A percentile compares a stretch with the other conserved stretches of the same genome.
phyloP scores from a whole-genome alignment of 1,140 invertebrate species.

The Drosophila subpulchrella region DNA sequence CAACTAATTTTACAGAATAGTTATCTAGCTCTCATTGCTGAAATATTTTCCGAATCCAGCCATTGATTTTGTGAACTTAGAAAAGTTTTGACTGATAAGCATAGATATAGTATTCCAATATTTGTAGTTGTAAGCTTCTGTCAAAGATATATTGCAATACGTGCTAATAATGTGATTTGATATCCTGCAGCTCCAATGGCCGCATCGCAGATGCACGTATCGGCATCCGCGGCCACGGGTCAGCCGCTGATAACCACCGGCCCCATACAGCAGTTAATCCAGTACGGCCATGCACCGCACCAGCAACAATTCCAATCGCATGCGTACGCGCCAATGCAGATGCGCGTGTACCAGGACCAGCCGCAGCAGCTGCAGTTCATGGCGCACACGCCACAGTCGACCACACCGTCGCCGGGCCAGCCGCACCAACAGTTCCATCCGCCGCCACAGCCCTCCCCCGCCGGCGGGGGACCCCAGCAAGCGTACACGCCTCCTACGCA shows the following conservation, averaged over 20 bases:
- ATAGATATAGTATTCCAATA: no score
- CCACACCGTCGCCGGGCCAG: slow-evolving; percentile 88
- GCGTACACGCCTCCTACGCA: slow-evolving; percentile 78
- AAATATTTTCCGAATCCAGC: no score
- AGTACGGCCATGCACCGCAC: slow-evolving; percentile 88
- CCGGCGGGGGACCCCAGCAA: slow-evolving; percentile 84
- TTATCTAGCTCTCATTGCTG: no score
- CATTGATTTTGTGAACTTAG: no score
- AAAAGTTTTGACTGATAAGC: no score
- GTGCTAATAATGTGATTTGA: not conserved
- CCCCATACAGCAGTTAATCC: slow-evolving; percentile 87
- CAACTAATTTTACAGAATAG: no score
- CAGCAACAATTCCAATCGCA: slow-evolving; percentile 86
- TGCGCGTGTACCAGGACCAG: slow-evolving; percentile 87
- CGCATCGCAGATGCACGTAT: slow-evolving; percentile 89
- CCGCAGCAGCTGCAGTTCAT: slow-evolving; percentile 87
- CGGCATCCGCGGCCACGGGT: slow-evolving; percentile 90
- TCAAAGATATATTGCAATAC: not conserved
- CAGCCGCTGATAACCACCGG: slow-evolving; percentile 92
- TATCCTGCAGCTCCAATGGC: slow-evolving; percentile 86
- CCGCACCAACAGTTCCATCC: slow-evolving; percentile 87
- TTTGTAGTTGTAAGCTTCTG: no score
- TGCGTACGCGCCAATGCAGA: slow-evolving; percentile 86
- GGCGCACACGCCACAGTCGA: slow-evolving; percentile 87
- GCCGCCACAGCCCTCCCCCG: slow-evolving; percentile 86